Percentiles rank a stretch among this genome's conserved stretches.
Evolutionary conservation across 2,797 vertebrate species (phyloP).

Genomic region (Darevskia nairensis): DNA sequence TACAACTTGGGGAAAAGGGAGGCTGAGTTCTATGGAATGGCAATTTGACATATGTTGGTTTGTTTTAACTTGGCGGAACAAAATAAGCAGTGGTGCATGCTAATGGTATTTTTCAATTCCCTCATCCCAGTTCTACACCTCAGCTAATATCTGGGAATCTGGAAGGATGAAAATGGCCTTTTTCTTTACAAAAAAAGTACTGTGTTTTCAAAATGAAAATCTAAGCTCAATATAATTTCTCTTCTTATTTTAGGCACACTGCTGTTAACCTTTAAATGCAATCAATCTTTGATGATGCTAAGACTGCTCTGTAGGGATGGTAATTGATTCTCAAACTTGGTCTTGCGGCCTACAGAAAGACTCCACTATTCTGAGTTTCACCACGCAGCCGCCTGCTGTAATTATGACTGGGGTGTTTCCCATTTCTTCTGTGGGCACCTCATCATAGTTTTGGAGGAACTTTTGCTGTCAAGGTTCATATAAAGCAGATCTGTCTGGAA

Average conservation of each 20-base stretch:
- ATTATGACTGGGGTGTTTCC: neutral
- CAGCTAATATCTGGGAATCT: constrained; percentile 19
- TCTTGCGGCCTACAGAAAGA: constrained; percentile 15
- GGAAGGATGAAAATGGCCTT: constrained; percentile 15
- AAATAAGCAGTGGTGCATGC: constrained; percentile 10
- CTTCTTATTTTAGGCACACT: constrained; percentile 49
- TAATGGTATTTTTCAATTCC: constrained; percentile 28
- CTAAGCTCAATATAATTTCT: constrained; percentile 47
- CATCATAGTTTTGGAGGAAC: neutral
- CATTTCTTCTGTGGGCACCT: neutral
- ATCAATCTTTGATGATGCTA: constrained; percentile 59
- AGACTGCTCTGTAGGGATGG: constrained; percentile 34
- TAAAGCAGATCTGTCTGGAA: neutral
- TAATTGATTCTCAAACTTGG: constrained; percentile 41
- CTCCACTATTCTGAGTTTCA: neutral
- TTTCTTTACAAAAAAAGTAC: constrained; percentile 36
- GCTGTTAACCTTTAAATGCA: constrained; percentile 69
- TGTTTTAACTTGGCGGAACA: constrained; percentile 32
- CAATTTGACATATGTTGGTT: constrained; percentile 14
- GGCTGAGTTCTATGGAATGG: neutral
- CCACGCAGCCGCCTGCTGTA: neutral
- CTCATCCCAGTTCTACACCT: neutral
- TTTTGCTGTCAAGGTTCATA: neutral
- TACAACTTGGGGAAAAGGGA: constrained; percentile 17
- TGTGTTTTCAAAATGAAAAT: constrained; percentile 35